phyloP scores from a whole-genome alignment of 2,113 vertebrate species.

The Menidia beryllina region DNA sequence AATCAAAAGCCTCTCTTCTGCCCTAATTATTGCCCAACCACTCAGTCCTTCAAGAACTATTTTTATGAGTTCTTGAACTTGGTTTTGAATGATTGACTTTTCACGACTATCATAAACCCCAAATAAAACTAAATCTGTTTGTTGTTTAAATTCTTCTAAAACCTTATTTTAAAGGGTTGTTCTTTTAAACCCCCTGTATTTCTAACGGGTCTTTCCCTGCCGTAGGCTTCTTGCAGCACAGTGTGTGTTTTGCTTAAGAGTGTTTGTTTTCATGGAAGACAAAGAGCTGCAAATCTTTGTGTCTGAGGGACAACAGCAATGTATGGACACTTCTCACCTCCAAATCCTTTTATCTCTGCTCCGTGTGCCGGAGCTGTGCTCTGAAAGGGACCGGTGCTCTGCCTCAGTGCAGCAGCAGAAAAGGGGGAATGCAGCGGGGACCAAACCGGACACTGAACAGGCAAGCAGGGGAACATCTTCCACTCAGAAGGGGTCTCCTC shows the following conservation, averaged over 20 bases:
- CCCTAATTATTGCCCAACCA: background rate
- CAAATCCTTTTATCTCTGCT: slow-evolving; percentile 68
- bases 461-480: slow-evolving; percentile 18
- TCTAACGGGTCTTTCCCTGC: no score
- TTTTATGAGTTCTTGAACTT: no score
- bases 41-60: background rate
- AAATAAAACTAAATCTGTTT: background rate
- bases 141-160: background rate
- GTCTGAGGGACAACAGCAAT: slow-evolving; percentile 30
- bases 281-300: slow-evolving; percentile 21
- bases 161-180: no score
- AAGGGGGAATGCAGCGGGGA: slow-evolving; percentile 38
- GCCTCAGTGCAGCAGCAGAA: slow-evolving; percentile 44
- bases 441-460: slow-evolving; percentile 25
- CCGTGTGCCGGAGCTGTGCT: slow-evolving; percentile 30
- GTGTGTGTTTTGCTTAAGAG: slow-evolving; percentile 1
- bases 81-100: background rate
- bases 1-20: background rate
- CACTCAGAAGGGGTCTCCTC: slow-evolving; percentile 37
- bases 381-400: slow-evolving; percentile 41
- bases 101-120: background rate
- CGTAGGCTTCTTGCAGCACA: no score
- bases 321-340: slow-evolving; percentile 28
- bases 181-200: no score
- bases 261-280: slow-evolving; percentile 28